Evolutionary conservation across 2,888 invertebrate genomes (phyloP), one percentile per base, ranked within the genome.

Genomic region (Bugula neritina): DNA sequence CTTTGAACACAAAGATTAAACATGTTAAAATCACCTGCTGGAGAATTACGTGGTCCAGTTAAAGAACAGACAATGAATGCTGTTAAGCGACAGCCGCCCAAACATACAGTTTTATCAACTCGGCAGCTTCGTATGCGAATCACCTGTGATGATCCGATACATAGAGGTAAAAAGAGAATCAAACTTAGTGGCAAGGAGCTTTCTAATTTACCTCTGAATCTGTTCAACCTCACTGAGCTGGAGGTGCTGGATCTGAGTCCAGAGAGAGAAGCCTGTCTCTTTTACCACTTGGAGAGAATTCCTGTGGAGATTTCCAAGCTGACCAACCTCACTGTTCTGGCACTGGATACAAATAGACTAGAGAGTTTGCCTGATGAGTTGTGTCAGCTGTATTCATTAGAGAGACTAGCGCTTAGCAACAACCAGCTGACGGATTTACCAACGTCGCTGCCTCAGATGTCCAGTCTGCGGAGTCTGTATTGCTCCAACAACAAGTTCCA

Each of bases 401-500:
- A 84, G 72, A 75, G 80, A n/a, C 73, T 84, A 35, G 79, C 82
- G 21, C 75, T 84, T 3, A 82, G 82, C 76, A 84, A 84, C 77
- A 83, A 83, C 75, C 72, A 75, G 27, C 74, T 83, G 63, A 73
- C 77, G 0, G 55, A 74, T 10, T 76, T 83, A 27, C 83, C 84
- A 0, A 72, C 74, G 0, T 79, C 77, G 25, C 79, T 84, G 63
- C 74, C 74, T 17, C 77, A 78, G 35, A 76, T 84, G 54, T 73
- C 74, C 10, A 76, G 78, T 29, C 76, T 84, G 27, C 72, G 74
- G 34, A 81, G 81, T 72, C 75, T 85, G n/a, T 82, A 83, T 72
- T 69, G 80, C 71, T 82, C 84, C 72, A 84, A 84, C 74, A 86
- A 86, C 79, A 76, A 79, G 69, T 78, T 86, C 73, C 76, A 77